Conservation (phyloP, 1,140 invertebrate species). For the Maconellicoccus hirsutus region DNA sequence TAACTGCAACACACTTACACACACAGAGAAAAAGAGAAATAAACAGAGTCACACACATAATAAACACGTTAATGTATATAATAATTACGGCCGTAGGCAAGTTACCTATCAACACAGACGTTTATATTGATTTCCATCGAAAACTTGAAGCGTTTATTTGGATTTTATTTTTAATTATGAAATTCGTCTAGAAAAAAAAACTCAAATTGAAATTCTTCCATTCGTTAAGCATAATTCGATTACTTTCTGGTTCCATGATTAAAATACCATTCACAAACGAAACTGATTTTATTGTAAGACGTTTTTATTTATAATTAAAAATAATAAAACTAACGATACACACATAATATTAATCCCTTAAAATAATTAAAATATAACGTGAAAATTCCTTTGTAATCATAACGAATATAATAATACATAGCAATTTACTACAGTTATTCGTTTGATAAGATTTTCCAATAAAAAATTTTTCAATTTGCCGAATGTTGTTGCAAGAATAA, state of each 20-base stretch:
- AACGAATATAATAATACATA: constrained; percentile 5
- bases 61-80: background rate
- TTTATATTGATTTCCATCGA: too few relatives aligned
- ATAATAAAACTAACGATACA: background rate
- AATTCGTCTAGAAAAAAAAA: too few relatives aligned
- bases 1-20: background rate
- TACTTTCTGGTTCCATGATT: too few relatives aligned
- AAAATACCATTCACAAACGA: too few relatives aligned
- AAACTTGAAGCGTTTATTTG: too few relatives aligned
- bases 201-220: too few relatives aligned
- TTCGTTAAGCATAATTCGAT: too few relatives aligned
- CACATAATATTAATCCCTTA: background rate
- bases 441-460: background rate
- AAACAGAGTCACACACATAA: background rate
- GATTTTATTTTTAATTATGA: too few relatives aligned
- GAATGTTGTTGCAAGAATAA: background rate
- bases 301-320: background rate
- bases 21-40: background rate
- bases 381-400: constrained; percentile 1
- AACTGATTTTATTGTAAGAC: background rate
- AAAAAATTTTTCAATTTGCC: background rate
- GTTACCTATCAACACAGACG: too few relatives aligned
- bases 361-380: background rate
- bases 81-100: too few relatives aligned
- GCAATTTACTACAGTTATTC: constrained; percentile 1